Evolutionary conservation across 2,113 vertebrate species (phyloP), one percentile per base, ranked within the genome.

Genomic region (Trematocara stigmaticum): DNA sequence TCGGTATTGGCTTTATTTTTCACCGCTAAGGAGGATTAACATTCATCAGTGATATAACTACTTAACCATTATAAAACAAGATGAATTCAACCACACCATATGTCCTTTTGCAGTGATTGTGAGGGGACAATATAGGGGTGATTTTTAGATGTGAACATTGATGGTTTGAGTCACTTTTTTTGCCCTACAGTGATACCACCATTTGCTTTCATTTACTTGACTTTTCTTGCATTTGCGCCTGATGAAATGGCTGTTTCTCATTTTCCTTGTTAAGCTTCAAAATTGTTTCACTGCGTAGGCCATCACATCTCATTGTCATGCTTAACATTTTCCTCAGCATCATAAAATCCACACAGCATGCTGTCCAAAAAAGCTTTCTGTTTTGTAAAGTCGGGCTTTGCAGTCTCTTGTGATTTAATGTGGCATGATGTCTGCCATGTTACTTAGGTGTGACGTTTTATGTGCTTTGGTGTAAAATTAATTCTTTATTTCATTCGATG

Each of bases 181-280:
- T 51, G 31, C 38, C 84, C 52, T 57, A n/a, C 38, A 87, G 84
- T 93, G 89, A 88, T 81, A 79, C 78, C 85, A 45, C 78, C 64
- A 82, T 74, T 93, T 82, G 78, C 78, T 85, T 91, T 78, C 31
- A 81, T 90, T 91, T 89, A 81, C 66, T 81, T 82, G 64, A 86
- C 85, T 81, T 87, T 89, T 78, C 86, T 90, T 15, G 61, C 55
- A 49, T 84, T 84, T 59, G 84, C 87, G 84, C 87, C 89, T 91
- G 92, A 94, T 92, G 91, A 93, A 93, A 93, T 89, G 80, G 89
- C 93, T 94, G 94, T 94, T 92, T 78, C 85, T 92, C 88, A 85
- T 91, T 92, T 71, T 84, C 61, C 84, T 83, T 88, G 88, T 92
- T 89, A 51, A 61, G 53, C 84, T 91, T 89, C 79, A 82, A 66